Evolutionary conservation across 2,888 invertebrate species (phyloP), one percentile per base, ranked within the genome.

Genomic region (Chaetogeoica ovagalla): DNA sequence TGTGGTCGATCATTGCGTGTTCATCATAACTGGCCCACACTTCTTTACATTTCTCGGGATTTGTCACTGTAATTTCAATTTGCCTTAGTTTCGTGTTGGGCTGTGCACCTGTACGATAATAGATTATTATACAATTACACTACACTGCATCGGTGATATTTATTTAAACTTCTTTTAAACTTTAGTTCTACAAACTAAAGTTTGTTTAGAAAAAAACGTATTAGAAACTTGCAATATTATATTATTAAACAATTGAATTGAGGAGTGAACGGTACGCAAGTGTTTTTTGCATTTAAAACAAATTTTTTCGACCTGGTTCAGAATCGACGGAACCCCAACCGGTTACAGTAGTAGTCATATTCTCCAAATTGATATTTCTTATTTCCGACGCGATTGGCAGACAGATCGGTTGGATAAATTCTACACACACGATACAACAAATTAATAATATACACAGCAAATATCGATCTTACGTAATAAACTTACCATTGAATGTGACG

Each of bases 401-500:
- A 5, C 82, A 82, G 19, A 82, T 74, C 19, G 82, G 73, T 55
- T 65, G 79, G n/a, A 82, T 70, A 5, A 60, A 62, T 1, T 65
- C 82, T 82, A 65, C 19, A 70, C 60, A 62, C 43, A 43, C 30
- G 2, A 30, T 30, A 30, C 30, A 30, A 30, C 30, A 48, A 69
- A 43, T 21, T 65, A 81, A 81, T 21, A 30, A 55, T 55, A 21
- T 57, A 57, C 1, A 21, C 39, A 62, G 9, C 21, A 21, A 21
- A n/a, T 68, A 48, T 1, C 43, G 9, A 43, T 43, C 8, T 43
- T 21, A 30, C 19, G 59, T 43, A 43, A 43, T 43, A 43, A n/a
- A 72, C 65, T 73, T 59, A 82, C 82, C 15, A 0, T 39, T 62
- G 59, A 55, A 82, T 8, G 62, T 57, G 19, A 82, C 82, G 17